phyloP scores from a whole-genome alignment of 2,113 vertebrate genomes.

The Pseudorhombus dupliciocellatus region DNA sequence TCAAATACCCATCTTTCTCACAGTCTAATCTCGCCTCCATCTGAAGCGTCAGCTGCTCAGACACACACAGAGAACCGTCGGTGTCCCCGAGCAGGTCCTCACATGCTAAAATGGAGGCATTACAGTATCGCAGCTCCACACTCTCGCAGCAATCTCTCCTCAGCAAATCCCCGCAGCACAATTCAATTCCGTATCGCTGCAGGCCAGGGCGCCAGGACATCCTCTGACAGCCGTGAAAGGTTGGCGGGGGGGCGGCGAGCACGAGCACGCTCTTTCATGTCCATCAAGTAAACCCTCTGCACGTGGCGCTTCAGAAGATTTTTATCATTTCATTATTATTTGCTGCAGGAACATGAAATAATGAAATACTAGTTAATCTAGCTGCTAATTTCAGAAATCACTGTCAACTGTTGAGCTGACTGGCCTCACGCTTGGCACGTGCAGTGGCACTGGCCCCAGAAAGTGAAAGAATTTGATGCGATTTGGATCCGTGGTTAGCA shows the following conservation, averaged over 20 bases:
- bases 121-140: slow-evolving; percentile 44
- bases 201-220: slow-evolving; percentile 51
- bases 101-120: slow-evolving; percentile 49
- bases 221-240: slow-evolving; percentile 66
- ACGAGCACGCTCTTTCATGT: slow-evolving; percentile 26
- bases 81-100: slow-evolving; percentile 37
- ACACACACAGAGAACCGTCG: slow-evolving; percentile 25
- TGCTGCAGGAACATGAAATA: not conserved
- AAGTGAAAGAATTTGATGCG: not conserved
- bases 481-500: not conserved
- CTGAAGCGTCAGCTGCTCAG: slow-evolving; percentile 22
- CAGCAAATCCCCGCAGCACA: slow-evolving; percentile 69
- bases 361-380: not conserved
- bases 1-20: not conserved
- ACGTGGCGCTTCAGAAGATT: not conserved
- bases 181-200: slow-evolving; percentile 72
- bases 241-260: slow-evolving; percentile 30
- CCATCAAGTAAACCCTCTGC: slow-evolving; percentile 20
- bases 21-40: slow-evolving; percentile 25
- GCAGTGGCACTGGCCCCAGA: too few species aligned
- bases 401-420: too few species aligned
- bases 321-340: not conserved
- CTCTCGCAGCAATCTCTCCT: slow-evolving; percentile 60
- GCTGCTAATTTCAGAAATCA: not conserved
- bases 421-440: too few species aligned